Evolutionary conservation across 64 coral and sea anemone genomes (phyloP), one percentile per base, ranked within the genome.

Genomic region (Montipora foliosa): DNA sequence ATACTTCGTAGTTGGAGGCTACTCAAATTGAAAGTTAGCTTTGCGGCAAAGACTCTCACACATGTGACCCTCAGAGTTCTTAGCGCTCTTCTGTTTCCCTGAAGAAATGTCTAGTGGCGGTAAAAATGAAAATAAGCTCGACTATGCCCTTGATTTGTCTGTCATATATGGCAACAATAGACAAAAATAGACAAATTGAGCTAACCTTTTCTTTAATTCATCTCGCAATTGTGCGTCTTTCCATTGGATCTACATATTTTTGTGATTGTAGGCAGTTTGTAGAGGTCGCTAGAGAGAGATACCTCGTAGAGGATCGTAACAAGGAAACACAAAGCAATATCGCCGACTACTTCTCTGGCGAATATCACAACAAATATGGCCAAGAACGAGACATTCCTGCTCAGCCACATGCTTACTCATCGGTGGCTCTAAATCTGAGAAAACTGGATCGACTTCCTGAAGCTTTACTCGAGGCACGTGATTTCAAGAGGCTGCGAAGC

Each of bases 361-460:
- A 77, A 5, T 78, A 79, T 20, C 71, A 87, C 73, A 68, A 50
- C 9, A 73, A 67, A 29, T 93, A 86, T 55, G 81, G 91, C 10
- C 53, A 70, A 14, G 53, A 84, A 11, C 91, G 91, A 9, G 82
- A 4, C n/a, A 87, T 93, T 14, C 82, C 91, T 15, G 69, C 70
- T 10, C 81, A 93, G 81, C 91, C 82, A 17, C 73, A 71, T 19
- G 91, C 91, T 6, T 93, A 93, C 74, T 93, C 91, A 6, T 16
- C 69, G 47, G 22, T 77, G 0, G 91, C 91, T 44, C 82, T 93
- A 3, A 93, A 93, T 47, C 21, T 93, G 22, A 84, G 91, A 11
- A 93, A 93, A 93, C 91, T 93, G 10, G 82, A 78, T 47, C 50
- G 83, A 45, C 81, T 93, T 78, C 91, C 91, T 10, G 15, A 57